Conservation (phyloP, 2,113 vertebrate genomes). For the Phylloscopus trochilus region DNA sequence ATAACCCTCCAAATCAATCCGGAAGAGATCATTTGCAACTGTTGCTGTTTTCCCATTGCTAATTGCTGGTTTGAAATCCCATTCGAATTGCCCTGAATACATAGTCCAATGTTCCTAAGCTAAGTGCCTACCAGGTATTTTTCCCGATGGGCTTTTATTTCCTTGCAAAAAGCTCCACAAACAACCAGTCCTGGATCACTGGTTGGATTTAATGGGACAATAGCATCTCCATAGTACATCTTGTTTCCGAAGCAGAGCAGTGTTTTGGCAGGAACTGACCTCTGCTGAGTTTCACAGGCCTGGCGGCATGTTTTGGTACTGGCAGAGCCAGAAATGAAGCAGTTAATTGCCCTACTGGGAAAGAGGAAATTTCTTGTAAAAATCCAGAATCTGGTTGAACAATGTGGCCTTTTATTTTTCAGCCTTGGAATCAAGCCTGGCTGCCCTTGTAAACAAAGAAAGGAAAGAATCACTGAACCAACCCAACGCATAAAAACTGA, state of each 20-base stretch:
- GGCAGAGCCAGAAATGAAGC: conserved; percentile 61
- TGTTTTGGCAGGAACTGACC: neutral
- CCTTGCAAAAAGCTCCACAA: neutral
- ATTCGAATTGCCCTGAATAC: neutral
- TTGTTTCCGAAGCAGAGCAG: neutral
- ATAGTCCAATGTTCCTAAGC: neutral
- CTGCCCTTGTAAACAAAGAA: conserved; percentile 77
- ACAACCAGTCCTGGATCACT: neutral
- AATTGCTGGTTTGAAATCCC: conserved; percentile 28
- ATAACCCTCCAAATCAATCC: conserved; percentile 44
- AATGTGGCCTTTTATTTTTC: conserved; percentile 80
- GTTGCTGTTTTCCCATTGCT: conserved; percentile 16
- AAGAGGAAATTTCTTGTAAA: conserved; percentile 77
- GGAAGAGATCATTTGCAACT: conserved; percentile 30
- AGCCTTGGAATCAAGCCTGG: conserved; percentile 80
- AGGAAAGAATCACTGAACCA: conserved; percentile 77
- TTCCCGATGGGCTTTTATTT: neutral
- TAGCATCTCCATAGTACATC: neutral
- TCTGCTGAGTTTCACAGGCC: neutral
- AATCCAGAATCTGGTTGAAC: conserved; percentile 72
- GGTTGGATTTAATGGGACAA: conserved; percentile 1
- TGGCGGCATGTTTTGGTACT: neutral
- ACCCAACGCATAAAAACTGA: conserved; percentile 71
- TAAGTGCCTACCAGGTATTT: conserved; percentile 33
- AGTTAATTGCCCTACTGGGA: conserved; percentile 72